phyloP scores from a whole-genome alignment of 2,113 vertebrate species.

The Otus sunia region DNA sequence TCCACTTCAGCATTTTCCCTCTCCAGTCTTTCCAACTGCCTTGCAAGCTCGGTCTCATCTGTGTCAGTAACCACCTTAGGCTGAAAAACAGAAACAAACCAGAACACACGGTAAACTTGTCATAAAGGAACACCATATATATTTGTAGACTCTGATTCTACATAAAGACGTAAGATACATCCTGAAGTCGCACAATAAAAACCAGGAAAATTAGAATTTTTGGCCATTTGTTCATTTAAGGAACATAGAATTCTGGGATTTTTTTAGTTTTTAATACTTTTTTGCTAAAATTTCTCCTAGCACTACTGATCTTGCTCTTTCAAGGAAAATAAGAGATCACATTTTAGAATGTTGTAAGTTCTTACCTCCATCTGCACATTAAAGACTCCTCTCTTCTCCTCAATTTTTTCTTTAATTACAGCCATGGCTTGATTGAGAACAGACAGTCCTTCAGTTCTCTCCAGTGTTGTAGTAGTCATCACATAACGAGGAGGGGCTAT shows the following conservation, averaged over 20 bases:
- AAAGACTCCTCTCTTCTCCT: constrained; percentile 97
- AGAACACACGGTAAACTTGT: background rate
- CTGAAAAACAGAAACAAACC: constrained; percentile 66
- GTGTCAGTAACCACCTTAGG: constrained; percentile 98
- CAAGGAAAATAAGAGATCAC: background rate
- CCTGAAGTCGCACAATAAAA: background rate
- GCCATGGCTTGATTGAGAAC: constrained; percentile 98
- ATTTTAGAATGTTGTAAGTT: background rate
- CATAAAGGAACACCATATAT: background rate
- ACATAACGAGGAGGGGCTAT: constrained; percentile 98
- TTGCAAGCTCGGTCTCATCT: constrained; percentile 94
- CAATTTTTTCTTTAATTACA: constrained; percentile 97
- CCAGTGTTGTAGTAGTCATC: constrained; percentile 97
- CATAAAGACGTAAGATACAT: background rate
- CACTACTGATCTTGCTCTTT: background rate
- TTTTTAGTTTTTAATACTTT: background rate
- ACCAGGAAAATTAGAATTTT: background rate
- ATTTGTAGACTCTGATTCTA: background rate
- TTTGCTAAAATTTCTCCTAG: background rate
- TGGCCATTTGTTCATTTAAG: background rate
- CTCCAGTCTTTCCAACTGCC: constrained; percentile 94
- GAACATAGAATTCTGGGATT: background rate
- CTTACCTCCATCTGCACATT: constrained; percentile 97
- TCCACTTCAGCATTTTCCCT: constrained; percentile 97
- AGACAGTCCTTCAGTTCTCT: constrained; percentile 95